Base-by-base conservation (phyloP, 2,888 invertebrate species). In the Lithophane ornitopus region DNA sequence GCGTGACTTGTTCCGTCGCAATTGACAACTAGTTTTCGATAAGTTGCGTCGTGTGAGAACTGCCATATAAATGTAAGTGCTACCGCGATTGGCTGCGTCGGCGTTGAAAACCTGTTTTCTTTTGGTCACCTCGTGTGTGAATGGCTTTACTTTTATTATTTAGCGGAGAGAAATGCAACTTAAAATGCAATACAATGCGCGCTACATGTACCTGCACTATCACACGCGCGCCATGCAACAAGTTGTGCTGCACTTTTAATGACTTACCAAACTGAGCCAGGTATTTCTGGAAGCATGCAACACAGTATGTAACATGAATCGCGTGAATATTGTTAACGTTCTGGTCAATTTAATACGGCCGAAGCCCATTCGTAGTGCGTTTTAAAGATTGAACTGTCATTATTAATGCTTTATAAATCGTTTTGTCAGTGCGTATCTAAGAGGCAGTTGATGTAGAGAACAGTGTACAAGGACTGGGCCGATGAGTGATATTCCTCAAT, bases 401-500 rank as follows among this genome's bases (percentile, higher is more conserved):
- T 22, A 19, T 12, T 9, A 19, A 19, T n/a, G 63, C 26, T 52
- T 19, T 59, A 65, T n/a, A 52, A 19, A 22, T 28, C 59, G n/a
- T 39, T 52, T 54, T 34, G 63, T 8, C 34, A 65, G 58, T 73
- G 74, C 81, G 44, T 78, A 59, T 59, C 26, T 41, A 41, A 19
- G 54, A 63, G 77, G 46, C 16, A 59, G 44, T 49, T 70, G 49
- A 44, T 44, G 28, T 41, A 28, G 19, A 34, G 28, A 46, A 28
- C 28, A 72, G 46, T 14, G 39, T 52, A 7, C 54, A 76, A 19
- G 9, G 56, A 16, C 8, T 16, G 9, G 19, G 1, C 9, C 39
- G 14, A 34, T 46, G 22, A 46, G 14, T 22, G 8, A 11, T 52
- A 22, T 3, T 54, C 2, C 41, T 54, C 12, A 54, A 49, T 28